Base-by-base conservation (phyloP, 2,888 invertebrate species). In the Cancer borealis region DNA sequence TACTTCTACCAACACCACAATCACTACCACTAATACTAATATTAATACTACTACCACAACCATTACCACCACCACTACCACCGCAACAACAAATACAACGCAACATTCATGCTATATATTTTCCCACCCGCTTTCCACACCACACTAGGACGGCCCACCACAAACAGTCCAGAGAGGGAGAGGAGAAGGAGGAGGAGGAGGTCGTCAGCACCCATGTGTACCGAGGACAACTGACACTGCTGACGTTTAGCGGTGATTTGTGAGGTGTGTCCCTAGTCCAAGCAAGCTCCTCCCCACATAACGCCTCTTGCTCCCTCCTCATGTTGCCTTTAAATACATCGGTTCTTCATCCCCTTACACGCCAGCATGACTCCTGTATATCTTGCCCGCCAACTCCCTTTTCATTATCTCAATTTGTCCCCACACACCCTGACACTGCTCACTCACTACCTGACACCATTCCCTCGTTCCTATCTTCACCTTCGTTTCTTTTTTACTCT, bases 171-270 rank as follows among this genome's bases (percentile, higher is more conserved):
- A 49, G n/a, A 3, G 46, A 54, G 89, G 54, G 21, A 54, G 91
- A 17, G 30, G 79, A 45, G 39, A 10, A 21, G 84, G 4, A 88
- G 88, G 30, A 45, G 30, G 54, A 46, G 89, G 91, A 14, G 30
- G 79, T 10, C 30, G 30, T 79, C 79, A 79, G 30, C 30, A 79
- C 79, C 79, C 45, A n/a, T 5, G 21, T 47, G 47, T 21, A 47
- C 66, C 45, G 46, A 17, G 39, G 45, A 91, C n/a, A 5, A 21
- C 73, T 46, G 73, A 17, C 45, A 73, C 73, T 10, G 66, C 5
- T n/a, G 66, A 91, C 91, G 73, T 73, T 91, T 45, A 73, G 73
- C 14, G 46, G n/a, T 91, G 91, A 91, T 73, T 91, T 91, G 91
- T 91, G 73, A 73, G n/a, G 21, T n/a, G 46, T 46, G 66, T 73